Evolutionary conservation across 2,797 vertebrate genomes (phyloP).

Genomic region (Acropternis orthonyx): DNA sequence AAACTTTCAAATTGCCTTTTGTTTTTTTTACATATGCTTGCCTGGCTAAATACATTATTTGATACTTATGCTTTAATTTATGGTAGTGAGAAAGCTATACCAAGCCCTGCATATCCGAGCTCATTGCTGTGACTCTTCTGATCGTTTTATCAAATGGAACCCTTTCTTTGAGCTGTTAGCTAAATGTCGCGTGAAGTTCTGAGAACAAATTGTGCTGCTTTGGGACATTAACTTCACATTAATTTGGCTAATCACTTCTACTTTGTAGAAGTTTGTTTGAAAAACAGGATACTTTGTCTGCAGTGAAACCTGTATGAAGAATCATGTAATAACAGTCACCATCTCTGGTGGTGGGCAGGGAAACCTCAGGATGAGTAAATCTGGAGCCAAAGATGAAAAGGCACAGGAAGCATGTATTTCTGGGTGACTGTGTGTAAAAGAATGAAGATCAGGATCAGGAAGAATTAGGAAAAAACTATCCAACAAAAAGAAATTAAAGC

Average conservation of each 20-base stretch:
- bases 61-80: conserved; percentile 63
- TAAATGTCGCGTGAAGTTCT: conserved; percentile 69
- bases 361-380: neutral
- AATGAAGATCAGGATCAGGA: neutral
- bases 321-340: neutral
- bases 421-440: neutral
- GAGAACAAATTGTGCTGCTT: conserved; percentile 70
- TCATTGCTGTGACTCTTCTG: conserved; percentile 43
- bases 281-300: conserved; percentile 38
- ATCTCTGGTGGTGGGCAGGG: neutral
- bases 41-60: conserved; percentile 20
- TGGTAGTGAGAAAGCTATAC: conserved; percentile 11
- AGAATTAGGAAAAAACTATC: neutral
- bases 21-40: neutral
- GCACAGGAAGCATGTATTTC: neutral
- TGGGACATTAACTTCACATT: conserved; percentile 72
- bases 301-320: conserved; percentile 23
- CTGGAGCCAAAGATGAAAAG: neutral
- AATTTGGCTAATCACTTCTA: conserved; percentile 70
- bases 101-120: conserved; percentile 1
- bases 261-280: conserved; percentile 68
- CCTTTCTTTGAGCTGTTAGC: conserved; percentile 66
- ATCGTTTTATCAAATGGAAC: conserved; percentile 56
- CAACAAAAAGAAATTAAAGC: neutral
- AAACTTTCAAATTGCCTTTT: neutral